Evolutionary conservation across 2,888 invertebrate species (phyloP).

Genomic region (Microplitis manilae): DNA sequence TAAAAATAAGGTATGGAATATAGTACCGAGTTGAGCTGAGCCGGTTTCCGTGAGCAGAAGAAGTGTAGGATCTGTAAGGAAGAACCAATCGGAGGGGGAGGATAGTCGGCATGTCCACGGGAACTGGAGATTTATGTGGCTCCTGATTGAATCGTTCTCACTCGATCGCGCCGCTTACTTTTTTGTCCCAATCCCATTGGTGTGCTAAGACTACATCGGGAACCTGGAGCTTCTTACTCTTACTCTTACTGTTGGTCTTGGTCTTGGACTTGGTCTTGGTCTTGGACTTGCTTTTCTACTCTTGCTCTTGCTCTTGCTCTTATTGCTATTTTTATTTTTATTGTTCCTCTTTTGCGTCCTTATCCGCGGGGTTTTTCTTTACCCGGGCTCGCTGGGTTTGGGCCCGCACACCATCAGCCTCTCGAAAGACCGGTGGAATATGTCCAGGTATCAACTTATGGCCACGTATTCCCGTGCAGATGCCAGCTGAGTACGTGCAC

Average conservation of each 20-base stretch:
- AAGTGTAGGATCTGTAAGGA: constrained; percentile 23
- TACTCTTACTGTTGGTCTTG: background rate
- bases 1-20: constrained; percentile 10
- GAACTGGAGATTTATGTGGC: constrained; percentile 71
- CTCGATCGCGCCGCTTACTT: constrained; percentile 71
- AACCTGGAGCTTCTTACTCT: constrained; percentile 12
- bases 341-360: constrained; percentile 7
- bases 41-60: constrained; percentile 26
- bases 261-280: too few species aligned
- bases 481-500: constrained; percentile 34
- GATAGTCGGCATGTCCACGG: constrained; percentile 64
- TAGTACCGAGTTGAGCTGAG: constrained; percentile 17
- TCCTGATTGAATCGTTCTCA: constrained; percentile 73
- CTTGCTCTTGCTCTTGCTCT: constrained; percentile 7
- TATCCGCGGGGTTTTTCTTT: background rate
- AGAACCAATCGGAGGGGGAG: constrained; percentile 32
- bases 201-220: constrained; percentile 12
- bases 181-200: constrained; percentile 60
- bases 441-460: constrained; percentile 45
- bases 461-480: constrained; percentile 46
- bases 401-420: background rate
- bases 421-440: constrained; percentile 29
- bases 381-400: background rate
- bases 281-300: background rate
- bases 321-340: constrained; percentile 1